Evolutionary conservation across 2,888 invertebrate genomes (phyloP), one percentile per base, ranked within the genome.

Genomic region (Fabriciana adippe): DNA sequence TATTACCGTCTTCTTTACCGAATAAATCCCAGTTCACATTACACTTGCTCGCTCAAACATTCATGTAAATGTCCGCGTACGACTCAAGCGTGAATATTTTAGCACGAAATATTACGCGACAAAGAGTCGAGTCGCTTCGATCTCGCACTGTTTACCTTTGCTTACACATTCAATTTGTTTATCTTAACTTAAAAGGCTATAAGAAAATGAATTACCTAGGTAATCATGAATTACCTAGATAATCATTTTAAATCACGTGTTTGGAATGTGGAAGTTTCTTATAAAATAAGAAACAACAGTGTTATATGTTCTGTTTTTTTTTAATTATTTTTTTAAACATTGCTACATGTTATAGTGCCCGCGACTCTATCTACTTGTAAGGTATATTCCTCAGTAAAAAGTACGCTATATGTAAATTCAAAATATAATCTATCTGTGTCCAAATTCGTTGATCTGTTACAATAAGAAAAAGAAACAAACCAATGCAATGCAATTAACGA

Each of bases 61-160:
- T 66, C 53, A 60, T 66, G 60, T 57, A 66, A 66, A 66, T 60
- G 66, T 66, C 66, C 66, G 31, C 54, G 54, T 50, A 31, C 50
- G 48, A 31, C 31, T 60, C 60, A 16, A 16, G 35, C 54, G 45
- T 53, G 45, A 55, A 47, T 54, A 63, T 63, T 54, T 63, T 54
- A 63, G 18, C 41, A 47, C n/a, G 45, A 45, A 21, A 31, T 50
- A 16, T 60, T 51, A 35, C 60, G 50, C 48, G 50, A 60, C 31
- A 48, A 31, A 60, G 60, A 31, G 31, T 6, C 50, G 31, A 31
- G 13, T 45, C 57, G 21, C 47, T 47, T n/a, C 45, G 21, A 26
- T 11, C 21, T 57, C 18, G 50, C n/a, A 31, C n/a, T 35, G 51
- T 16, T 16, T 16, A 18, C 31, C 16, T 18, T 35, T 13, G 35